Percentiles rank a stretch among this genome's conserved stretches.
phyloP scores from a whole-genome alignment of 1,140 invertebrate species.

The Lucilia sericata region DNA sequence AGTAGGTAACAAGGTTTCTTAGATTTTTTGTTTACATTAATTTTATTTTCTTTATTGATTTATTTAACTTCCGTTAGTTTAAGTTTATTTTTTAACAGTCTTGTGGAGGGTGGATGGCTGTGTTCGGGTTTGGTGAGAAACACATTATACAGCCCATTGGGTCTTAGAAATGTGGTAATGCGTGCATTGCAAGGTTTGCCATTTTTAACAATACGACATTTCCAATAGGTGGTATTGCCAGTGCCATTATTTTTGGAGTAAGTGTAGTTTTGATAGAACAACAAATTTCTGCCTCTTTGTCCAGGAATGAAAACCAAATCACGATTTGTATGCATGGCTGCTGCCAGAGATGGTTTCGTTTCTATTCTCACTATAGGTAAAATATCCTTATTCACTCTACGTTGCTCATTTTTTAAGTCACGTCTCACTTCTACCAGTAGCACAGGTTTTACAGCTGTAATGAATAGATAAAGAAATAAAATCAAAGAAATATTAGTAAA shows the following conservation, averaged over 20 bases:
- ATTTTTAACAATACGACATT: constrained; percentile 55
- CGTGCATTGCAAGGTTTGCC: constrained; percentile 58
- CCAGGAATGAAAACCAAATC: constrained; percentile 54
- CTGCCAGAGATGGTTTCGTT: constrained; percentile 16
- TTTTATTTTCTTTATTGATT: constrained; percentile 35
- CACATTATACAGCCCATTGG: constrained; percentile 56
- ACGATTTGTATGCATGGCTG: constrained; percentile 38
- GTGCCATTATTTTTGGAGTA: constrained; percentile 59
- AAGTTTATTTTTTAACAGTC: constrained; percentile 49
- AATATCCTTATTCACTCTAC: neutral
- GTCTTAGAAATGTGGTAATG: constrained; percentile 53
- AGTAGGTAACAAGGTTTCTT: neutral
- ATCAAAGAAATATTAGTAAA: too few species aligned
- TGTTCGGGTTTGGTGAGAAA: constrained; percentile 56
- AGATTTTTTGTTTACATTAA: neutral
- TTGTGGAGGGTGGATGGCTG: constrained; percentile 56
- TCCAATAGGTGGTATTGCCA: constrained; percentile 61
- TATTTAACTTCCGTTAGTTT: constrained; percentile 35
- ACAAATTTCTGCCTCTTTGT: constrained; percentile 57
- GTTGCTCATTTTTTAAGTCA: neutral
- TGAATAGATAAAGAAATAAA: neutral
- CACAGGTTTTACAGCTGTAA: neutral
- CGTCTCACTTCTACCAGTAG: neutral
- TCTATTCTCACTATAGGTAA: constrained; percentile 31
- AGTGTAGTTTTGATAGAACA: constrained; percentile 54